Conservation (phyloP, 92 coral and sea anemone species). For the Epizoanthus fatuus region DNA sequence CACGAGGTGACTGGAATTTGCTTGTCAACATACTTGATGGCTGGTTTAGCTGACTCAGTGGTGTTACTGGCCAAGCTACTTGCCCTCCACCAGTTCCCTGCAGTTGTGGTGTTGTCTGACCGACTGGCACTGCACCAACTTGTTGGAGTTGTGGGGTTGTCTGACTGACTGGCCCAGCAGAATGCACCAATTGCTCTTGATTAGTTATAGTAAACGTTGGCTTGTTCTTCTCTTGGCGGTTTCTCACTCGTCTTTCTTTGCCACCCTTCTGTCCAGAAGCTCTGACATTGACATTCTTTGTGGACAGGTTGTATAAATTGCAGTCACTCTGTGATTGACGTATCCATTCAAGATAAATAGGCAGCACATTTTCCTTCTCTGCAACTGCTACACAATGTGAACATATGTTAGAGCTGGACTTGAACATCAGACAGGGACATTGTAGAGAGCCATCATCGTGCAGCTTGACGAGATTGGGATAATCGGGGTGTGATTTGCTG, state of each 20-base stretch:
- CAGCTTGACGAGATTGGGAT: conserved; percentile 58
- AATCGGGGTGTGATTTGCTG: conserved; percentile 58
- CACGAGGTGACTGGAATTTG: too few species aligned
- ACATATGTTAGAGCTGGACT: conserved; percentile 52
- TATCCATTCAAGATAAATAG: conserved; percentile 49
- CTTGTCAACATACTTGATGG: too few species aligned
- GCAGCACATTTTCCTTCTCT: conserved; percentile 40
- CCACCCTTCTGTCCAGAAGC: conserved; percentile 62
- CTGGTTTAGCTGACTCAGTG: too few species aligned
- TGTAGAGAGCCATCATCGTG: conserved; percentile 49
- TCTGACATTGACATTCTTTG: conserved; percentile 48
- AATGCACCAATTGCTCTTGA: conserved; percentile 25
- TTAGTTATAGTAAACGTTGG: conserved; percentile 48
- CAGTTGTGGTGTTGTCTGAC: background rate
- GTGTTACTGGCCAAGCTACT: too few species aligned
- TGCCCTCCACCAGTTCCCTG: too few species aligned
- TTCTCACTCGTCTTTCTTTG: conserved; percentile 14
- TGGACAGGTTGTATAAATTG: conserved; percentile 47
- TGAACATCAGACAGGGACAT: conserved; percentile 54
- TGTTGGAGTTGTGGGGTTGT: too few species aligned
- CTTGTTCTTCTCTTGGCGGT: conserved; percentile 8
- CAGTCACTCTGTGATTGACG: conserved; percentile 30
- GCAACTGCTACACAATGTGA: conserved; percentile 62
- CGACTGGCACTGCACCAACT: too few species aligned
- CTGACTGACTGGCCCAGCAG: too few species aligned